Evolutionary conservation across 2,888 invertebrate genomes (phyloP).

Genomic region (Creontiades dilutus): DNA sequence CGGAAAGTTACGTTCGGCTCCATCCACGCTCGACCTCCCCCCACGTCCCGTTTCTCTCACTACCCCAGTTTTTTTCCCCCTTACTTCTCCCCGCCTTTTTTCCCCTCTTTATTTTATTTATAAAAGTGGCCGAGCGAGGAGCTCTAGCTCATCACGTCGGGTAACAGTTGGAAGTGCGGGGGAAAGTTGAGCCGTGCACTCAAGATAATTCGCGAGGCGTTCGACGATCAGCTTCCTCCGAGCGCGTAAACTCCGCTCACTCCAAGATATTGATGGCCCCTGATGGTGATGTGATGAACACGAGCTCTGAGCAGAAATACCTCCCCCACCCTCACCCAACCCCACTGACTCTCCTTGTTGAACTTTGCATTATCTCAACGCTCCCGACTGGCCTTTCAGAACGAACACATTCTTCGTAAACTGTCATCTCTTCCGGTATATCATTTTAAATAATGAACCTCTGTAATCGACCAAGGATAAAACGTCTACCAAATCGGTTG

Average conservation of each 20-base stretch:
- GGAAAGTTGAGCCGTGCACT: conserved; percentile 34
- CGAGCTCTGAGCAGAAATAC: background rate
- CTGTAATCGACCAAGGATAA: too few relatives aligned
- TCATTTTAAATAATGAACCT: too few relatives aligned
- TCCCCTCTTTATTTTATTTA: background rate
- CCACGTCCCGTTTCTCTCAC: background rate
- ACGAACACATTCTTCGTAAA: too few relatives aligned
- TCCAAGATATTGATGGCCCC: background rate
- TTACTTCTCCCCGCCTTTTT: background rate
- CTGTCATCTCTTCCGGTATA: too few relatives aligned
- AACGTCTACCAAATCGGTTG: too few relatives aligned
- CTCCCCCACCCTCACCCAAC: background rate
- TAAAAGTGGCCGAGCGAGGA: background rate
- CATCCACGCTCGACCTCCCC: too few relatives aligned
- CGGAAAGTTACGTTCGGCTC: too few relatives aligned
- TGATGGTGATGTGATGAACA: background rate
- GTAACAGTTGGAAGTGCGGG: background rate
- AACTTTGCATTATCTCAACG: background rate
- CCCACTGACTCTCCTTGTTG: background rate
- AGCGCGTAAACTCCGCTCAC: background rate
- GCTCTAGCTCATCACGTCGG: background rate
- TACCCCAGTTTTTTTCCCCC: background rate
- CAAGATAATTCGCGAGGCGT: background rate
- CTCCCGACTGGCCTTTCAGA: background rate
- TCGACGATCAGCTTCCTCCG: background rate